Conservation (phyloP, 2,888 invertebrate species). For the Scaptodrosophila latifasciaeformis region DNA sequence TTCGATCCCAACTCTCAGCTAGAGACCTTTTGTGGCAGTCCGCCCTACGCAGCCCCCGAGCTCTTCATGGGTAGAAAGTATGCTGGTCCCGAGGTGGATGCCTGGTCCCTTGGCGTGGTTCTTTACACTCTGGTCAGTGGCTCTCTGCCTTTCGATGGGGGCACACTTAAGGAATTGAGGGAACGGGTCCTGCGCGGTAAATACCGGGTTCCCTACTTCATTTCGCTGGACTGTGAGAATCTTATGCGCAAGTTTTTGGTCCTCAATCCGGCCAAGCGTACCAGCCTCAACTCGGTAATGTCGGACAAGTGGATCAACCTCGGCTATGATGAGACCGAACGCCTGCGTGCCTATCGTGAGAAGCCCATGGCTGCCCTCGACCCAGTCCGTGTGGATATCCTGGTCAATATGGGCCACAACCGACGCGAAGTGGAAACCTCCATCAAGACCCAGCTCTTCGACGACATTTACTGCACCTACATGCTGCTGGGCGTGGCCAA, state of each 20-base stretch:
- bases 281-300: conserved; percentile 90
- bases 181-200: conserved; percentile 98
- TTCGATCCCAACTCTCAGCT: conserved; percentile 98
- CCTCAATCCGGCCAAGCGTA: conserved; percentile 97
- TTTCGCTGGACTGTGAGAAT: conserved; percentile 99
- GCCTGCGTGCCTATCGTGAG: conserved; percentile 73
- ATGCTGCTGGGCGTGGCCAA: conserved; percentile 81
- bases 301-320: conserved; percentile 99
- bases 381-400: conserved; percentile 75
- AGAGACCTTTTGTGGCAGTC: conserved; percentile 99
- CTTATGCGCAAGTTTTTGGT: conserved; percentile 99
- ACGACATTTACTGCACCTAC: conserved; percentile 98
- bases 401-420: conserved; percentile 95
- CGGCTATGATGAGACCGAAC: conserved; percentile 98
- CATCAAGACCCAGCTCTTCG: conserved; percentile 94
- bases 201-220: conserved; percentile 99
- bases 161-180: conserved; percentile 95
- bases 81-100: conserved; percentile 99
- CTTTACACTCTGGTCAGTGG: conserved; percentile 99
- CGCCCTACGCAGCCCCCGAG: conserved; percentile 99
- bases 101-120: conserved; percentile 98
- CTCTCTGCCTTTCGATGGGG: conserved; percentile 99
- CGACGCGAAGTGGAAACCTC: conserved; percentile 95
- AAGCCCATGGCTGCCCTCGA: conserved; percentile 50
- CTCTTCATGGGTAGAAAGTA: conserved; percentile 99